Base-by-base conservation (phyloP, 2,888 invertebrate species). In the Hololepta plana region DNA sequence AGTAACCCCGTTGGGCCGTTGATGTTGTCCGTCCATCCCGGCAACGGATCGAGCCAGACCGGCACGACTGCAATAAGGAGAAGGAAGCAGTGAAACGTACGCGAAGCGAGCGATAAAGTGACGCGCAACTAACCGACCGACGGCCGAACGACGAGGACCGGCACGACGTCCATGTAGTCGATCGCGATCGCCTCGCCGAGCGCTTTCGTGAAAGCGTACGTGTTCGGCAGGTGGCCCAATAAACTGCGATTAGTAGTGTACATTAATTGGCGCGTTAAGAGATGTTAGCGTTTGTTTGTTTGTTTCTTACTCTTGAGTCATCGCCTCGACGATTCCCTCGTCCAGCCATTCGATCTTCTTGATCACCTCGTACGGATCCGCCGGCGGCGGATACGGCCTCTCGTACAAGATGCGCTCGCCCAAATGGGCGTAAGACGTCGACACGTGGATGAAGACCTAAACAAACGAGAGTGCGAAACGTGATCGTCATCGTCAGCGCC, bases 121-220 rank as follows among this genome's bases (percentile, higher is more conserved):
- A 70, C 63, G 2, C 63, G 52, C 55, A 8, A 43, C 57, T 55
- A 50, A 71, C 71, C 74, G 40, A 90, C 82, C 1, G 88, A 87
- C 2, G 88, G 91, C 37, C 93, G 59, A 12, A 90, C 54, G 28
- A 95, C 75, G 28, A 80, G 61, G 0, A 74, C 63, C 0, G 91
- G 91, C 4, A 95, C 53, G 13, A 70, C 63, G 2, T 63, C 53
- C 55, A 81, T 76, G 24, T 80, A 70, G 43, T 85, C 80, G 1
- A 74, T 70, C 1, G 87, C 75, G 30, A 90, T 46, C 8, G 74
- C 69, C 53, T 95, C 93, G 0, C 85, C 81, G 8, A 95, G 53
- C 0, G 88, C 81, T 57, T 95, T 95, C 1, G 93, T 91, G 47
- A 80, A 90, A 0, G 91, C 87, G 47, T 93, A 93, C 0, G 88